Evolutionary conservation across 2,113 vertebrate species (phyloP).

Genomic region (Aegypius monachus): DNA sequence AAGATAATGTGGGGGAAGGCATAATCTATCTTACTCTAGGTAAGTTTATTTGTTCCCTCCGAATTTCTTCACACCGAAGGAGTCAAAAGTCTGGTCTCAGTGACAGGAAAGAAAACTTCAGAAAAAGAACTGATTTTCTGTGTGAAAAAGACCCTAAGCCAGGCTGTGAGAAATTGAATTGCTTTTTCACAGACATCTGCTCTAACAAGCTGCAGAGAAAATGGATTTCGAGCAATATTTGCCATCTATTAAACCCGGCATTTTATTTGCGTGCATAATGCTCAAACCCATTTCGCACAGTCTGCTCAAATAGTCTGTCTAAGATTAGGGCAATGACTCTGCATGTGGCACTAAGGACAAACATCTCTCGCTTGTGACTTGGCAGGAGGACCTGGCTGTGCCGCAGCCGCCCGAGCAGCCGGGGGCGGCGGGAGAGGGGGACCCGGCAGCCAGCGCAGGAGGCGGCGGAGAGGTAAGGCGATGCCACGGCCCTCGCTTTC

Average conservation of each 20-base stretch:
- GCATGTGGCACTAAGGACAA: background rate
- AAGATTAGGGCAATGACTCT: background rate
- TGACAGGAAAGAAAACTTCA: background rate
- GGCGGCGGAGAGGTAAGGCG: slow-evolving; percentile 45
- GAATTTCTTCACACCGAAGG: background rate
- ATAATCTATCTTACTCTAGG: background rate
- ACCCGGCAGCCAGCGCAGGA: background rate
- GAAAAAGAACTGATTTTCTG: background rate
- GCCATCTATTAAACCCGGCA: background rate
- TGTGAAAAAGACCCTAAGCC: background rate
- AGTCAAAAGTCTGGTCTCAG: background rate
- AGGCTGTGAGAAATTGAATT: background rate
- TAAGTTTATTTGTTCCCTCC: background rate
- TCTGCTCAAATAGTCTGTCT: background rate
- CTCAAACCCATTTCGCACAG: fast-evolving
- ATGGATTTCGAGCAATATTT: background rate
- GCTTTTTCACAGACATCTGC: background rate
- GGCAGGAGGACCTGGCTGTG: slow-evolving; percentile 64
- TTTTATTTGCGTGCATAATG: fast-evolving
- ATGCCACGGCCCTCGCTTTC: background rate
- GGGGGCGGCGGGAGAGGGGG: slow-evolving; percentile 7
- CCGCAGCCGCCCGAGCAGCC: slow-evolving; percentile 9
- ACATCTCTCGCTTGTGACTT: background rate
- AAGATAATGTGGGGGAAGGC: background rate
- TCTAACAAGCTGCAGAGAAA: background rate